These are phyloP conservation scores for Apantesis nais DNA, from an alignment of 2,888 invertebrate species.

Conservation along the genomic window DNA sequence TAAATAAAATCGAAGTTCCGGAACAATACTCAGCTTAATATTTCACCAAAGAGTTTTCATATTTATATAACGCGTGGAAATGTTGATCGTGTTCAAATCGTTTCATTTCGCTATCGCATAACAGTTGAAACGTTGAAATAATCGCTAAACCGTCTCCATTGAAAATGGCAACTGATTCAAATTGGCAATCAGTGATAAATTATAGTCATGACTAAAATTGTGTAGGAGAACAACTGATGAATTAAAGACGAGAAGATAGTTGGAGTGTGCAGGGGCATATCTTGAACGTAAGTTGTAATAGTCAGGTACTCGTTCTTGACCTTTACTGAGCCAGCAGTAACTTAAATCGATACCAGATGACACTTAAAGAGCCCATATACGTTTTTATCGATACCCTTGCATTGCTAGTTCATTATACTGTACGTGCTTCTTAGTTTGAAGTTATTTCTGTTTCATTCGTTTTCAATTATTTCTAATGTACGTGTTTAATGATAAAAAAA, in stretches of 20 bases:
- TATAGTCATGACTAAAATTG: slow-evolving; percentile 25
- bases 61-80: slow-evolving; percentile 13
- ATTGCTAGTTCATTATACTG: slow-evolving; percentile 39
- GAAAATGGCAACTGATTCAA: slow-evolving; percentile 30
- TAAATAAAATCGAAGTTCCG: slow-evolving; percentile 25
- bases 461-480: background rate
- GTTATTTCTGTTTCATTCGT: slow-evolving; percentile 8
- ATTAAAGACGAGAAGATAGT: too few relatives aligned
- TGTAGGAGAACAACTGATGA: slow-evolving; percentile 22
- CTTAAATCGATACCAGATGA: slow-evolving; percentile 40
- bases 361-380: slow-evolving; percentile 54
- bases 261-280: slow-evolving; percentile 24
- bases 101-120: slow-evolving; percentile 23
- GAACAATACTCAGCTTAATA: slow-evolving; percentile 18
- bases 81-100: slow-evolving; percentile 20
- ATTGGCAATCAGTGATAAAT: slow-evolving; percentile 22
- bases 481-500: too few relatives aligned
- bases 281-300: slow-evolving; percentile 44
- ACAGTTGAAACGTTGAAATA: slow-evolving; percentile 27
- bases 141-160: slow-evolving; percentile 29
- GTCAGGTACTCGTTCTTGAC: slow-evolving; percentile 49
- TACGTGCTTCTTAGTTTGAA: slow-evolving; percentile 28
- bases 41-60: slow-evolving; percentile 21
- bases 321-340: slow-evolving; percentile 36
- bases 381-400: slow-evolving; percentile 49